Conservation (phyloP, 2,797 vertebrate species). For the Hoplostethus mediterraneus region DNA sequence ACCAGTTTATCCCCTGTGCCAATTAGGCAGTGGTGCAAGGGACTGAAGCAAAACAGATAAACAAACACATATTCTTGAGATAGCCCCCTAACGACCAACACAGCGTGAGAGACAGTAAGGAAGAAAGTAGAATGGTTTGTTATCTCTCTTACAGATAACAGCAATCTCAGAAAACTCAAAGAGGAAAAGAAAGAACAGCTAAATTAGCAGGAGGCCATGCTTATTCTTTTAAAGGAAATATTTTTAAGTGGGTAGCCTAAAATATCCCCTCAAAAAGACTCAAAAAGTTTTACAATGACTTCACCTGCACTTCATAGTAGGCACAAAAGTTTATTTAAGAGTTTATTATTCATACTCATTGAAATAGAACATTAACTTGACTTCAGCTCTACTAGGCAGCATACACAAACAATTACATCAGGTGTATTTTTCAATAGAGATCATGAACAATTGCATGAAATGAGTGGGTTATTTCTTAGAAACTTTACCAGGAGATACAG, state of each 20-base stretch:
- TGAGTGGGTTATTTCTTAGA: too few species aligned
- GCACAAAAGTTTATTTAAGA: too few species aligned
- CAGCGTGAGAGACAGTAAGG: slow-evolving; percentile 16
- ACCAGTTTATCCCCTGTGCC: slow-evolving; percentile 21
- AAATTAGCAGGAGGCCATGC: too few species aligned
- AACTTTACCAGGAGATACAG: too few species aligned
- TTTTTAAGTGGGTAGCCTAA: slow-evolving; percentile 15
- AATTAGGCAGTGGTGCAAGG: slow-evolving; percentile 24
- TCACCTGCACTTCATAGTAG: too few species aligned
- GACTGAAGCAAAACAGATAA: slow-evolving; percentile 21
- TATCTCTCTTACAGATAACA: neutral
- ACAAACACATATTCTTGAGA: slow-evolving; percentile 25
- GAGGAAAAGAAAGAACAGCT: neutral
- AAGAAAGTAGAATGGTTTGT: neutral
- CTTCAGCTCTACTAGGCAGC: too few species aligned
- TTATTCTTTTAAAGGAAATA: neutral
- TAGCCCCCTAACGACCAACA: slow-evolving; percentile 14
- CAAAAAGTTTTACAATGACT: too few species aligned
- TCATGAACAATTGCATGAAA: too few species aligned
- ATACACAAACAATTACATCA: too few species aligned
- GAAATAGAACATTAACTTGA: too few species aligned
- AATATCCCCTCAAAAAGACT: neutral
- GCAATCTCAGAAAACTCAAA: neutral
- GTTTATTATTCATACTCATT: too few species aligned
- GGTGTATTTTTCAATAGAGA: too few species aligned